Conservation (phyloP, 2,888 invertebrate species). For the Chrysomela aeneicollis region DNA sequence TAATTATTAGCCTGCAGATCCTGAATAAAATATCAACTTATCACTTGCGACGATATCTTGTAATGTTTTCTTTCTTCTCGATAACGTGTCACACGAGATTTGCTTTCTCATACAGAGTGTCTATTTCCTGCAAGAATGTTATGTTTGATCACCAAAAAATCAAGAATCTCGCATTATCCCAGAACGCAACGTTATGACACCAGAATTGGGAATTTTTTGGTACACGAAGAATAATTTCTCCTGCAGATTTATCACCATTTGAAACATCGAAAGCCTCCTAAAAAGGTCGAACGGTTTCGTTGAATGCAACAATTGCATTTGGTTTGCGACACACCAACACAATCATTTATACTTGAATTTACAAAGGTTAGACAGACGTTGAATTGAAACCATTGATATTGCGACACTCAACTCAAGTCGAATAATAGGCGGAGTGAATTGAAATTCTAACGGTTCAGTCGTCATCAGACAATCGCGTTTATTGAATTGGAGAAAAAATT, state of each 20-base stretch:
- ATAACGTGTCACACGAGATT: background rate
- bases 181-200: too few species aligned
- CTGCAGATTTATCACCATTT: too few species aligned
- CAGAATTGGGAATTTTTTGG: too few species aligned
- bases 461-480: too few species aligned
- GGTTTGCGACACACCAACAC: slow-evolving; percentile 25
- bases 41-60: background rate
- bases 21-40: background rate
- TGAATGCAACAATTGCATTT: slow-evolving; percentile 24
- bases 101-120: background rate
- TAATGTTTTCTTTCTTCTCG: background rate
- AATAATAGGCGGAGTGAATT: too few species aligned
- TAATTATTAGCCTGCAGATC: slow-evolving; percentile 5
- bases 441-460: too few species aligned
- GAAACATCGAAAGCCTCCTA: slow-evolving; percentile 2
- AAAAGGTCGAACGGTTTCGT: slow-evolving; percentile 21
- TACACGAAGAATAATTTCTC: too few species aligned
- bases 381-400: slow-evolving; percentile 7
- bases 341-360: slow-evolving; percentile 21
- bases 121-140: too few species aligned
- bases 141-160: too few species aligned
- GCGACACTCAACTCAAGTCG: slow-evolving; percentile 18
- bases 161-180: too few species aligned
- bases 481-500: too few species aligned
- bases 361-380: slow-evolving; percentile 24